Percentiles rank a stretch among this genome's conserved stretches.
Evolutionary conservation across 2,797 vertebrate genomes (phyloP).

Genomic region (Kryptolebias ocellatus): DNA sequence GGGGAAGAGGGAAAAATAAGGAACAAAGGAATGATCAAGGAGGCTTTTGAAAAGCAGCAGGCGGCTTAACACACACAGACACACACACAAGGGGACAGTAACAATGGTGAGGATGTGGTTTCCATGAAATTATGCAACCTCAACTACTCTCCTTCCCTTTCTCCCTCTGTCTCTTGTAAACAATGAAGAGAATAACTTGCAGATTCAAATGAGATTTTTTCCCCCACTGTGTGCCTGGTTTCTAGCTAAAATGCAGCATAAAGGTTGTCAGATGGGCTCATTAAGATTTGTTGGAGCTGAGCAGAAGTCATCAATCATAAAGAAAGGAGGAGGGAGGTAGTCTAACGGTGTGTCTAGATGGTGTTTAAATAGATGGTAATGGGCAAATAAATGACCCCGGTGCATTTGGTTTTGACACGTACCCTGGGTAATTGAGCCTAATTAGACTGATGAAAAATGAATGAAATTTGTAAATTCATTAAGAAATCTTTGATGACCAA

Average conservation of each 20-base stretch:
- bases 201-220: slow-evolving; percentile 53
- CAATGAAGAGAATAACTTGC: slow-evolving; percentile 59
- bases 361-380: slow-evolving; percentile 50
- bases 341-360: slow-evolving; percentile 28
- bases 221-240: slow-evolving; percentile 57
- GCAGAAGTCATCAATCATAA: slow-evolving; percentile 62
- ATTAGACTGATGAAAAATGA: slow-evolving; percentile 32
- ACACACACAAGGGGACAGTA: slow-evolving; percentile 26
- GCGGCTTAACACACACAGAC: slow-evolving; percentile 36
- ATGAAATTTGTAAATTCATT: slow-evolving; percentile 14
- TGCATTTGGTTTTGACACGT: slow-evolving; percentile 55
- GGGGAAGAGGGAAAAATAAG: slow-evolving; percentile 28
- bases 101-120: slow-evolving; percentile 56
- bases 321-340: slow-evolving; percentile 35
- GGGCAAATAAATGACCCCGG: slow-evolving; percentile 53
- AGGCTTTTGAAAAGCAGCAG: slow-evolving; percentile 56
- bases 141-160: slow-evolving; percentile 19
- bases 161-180: slow-evolving; percentile 38
- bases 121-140: slow-evolving; percentile 31
- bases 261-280: slow-evolving; percentile 69
- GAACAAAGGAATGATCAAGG: slow-evolving; percentile 68
- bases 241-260: slow-evolving; percentile 55
- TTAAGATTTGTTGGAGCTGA: slow-evolving; percentile 63
- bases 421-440: slow-evolving; percentile 40
- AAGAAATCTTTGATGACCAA: slow-evolving; percentile 6